Evolutionary conservation across 2,888 invertebrate species (phyloP), one percentile per base, ranked within the genome.

Genomic region (Drosophila paranaensis): DNA sequence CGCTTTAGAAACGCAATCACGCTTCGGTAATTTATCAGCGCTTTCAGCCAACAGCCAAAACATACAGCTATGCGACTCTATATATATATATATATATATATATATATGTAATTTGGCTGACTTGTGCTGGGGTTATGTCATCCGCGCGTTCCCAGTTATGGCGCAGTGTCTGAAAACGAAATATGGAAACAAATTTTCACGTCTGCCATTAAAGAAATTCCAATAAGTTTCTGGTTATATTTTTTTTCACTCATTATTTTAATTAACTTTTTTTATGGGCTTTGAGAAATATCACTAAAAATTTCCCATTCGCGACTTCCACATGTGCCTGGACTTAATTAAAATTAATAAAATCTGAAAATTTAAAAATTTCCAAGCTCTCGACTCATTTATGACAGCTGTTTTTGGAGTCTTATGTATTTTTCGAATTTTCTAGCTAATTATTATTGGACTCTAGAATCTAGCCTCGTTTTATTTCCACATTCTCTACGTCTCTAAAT

Each of bases 21-120:
- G 87, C 79, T 71, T 60, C 79, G 68, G 46, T 74, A 71, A 73
- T 86, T 72, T 71, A 77, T 82, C 94, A 95, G 16, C 62, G 65
- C 60, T 61, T 73, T 51, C 50, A 71, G 64, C 53, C 64, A 73
- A 54, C 67, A 14, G 16, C 25, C 51, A 40, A 45, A 48, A 20
- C 33, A 54, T 42, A 43, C 8, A 45, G 2, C 46, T 48, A 48
- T 48, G 30, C 30, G 46, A 9, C 46, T n/a, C 11, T 45, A 27
- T 35, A 39, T n/a, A 33, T 14, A 37, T 13, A 20, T 43, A 43
- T 5, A 43, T 16, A 40, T 20, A 37, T 20, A 37, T n/a, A 9
- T 10, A 42, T 16, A 16, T 6, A 11, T 37, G 0, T 25, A 30
- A 14, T 39, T 51, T 25, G 37, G 6, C 20, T 39, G 37, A 45